These are phyloP conservation scores for Heliconius melpomene DNA, from an alignment of 1,140 invertebrate species.

Conservation along the genomic window DNA sequence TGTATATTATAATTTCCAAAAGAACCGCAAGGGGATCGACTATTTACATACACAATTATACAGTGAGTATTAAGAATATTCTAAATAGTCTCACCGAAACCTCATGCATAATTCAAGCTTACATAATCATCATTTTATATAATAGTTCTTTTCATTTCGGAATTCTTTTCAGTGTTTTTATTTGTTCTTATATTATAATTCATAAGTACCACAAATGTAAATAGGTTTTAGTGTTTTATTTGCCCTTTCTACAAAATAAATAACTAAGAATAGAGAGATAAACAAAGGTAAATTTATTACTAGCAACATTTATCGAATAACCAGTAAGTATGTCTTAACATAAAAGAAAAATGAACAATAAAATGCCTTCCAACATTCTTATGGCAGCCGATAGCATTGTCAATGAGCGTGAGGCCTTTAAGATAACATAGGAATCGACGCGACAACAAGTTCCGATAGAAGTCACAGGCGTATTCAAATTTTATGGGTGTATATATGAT, in stretches of 20 bases:
- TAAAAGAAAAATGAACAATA: not conserved
- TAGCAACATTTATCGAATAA: not conserved
- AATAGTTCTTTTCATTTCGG: not conserved
- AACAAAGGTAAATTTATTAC: not conserved
- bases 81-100: conserved; percentile 27
- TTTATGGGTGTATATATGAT: not conserved
- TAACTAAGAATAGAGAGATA: not conserved
- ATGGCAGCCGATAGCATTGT: conserved; percentile 13
- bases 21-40: conserved; percentile 5
- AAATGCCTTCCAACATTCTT: not conserved
- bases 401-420: not conserved
- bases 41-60: conserved; percentile 26
- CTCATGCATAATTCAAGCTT: conserved; percentile 31
- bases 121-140: conserved; percentile 20
- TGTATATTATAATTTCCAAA: not conserved
- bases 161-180: not conserved
- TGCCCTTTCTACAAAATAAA: too few species aligned
- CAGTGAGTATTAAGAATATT: conserved; percentile 29
- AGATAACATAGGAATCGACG: conserved; percentile 23
- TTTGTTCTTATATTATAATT: not conserved
- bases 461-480: conserved; percentile 16
- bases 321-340: not conserved
- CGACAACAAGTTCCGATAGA: conserved; percentile 17
- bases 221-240: too few species aligned
- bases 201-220: too few species aligned